phyloP scores from a whole-genome alignment of 2,113 vertebrate species.

The Centrocercus urophasianus region DNA sequence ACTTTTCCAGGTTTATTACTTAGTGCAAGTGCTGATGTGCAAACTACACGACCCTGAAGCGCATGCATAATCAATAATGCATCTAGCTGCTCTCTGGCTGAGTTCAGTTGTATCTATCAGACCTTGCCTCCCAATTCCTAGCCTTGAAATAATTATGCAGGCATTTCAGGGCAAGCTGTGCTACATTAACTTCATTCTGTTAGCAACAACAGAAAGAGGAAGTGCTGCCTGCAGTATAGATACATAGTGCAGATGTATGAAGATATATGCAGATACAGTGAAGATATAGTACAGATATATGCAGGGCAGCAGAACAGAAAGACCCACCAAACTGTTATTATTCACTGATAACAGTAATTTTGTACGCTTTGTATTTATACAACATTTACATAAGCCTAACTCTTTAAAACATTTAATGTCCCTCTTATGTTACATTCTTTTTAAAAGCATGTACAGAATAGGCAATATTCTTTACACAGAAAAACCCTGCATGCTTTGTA shows the following conservation, averaged over 20 bases:
- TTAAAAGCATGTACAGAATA: background rate
- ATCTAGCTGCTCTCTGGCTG: constrained; percentile 37
- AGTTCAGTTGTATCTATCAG: constrained; percentile 55
- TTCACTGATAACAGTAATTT: background rate
- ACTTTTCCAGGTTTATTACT: constrained; percentile 61
- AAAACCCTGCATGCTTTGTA: background rate
- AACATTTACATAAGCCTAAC: background rate
- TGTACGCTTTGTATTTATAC: background rate
- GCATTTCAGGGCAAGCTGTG: constrained; percentile 25
- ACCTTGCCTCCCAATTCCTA: constrained; percentile 40
- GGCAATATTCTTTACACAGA: background rate
- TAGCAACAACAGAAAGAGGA: background rate
- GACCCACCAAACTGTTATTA: background rate
- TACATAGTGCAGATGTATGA: background rate
- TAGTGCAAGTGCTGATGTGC: constrained; percentile 45
- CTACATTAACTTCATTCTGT: constrained; percentile 32
- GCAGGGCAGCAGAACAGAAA: background rate
- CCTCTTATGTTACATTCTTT: background rate
- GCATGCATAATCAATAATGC: constrained; percentile 63
- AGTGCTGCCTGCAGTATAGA: background rate
- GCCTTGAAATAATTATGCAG: constrained; percentile 62
- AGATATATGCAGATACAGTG: too few species aligned
- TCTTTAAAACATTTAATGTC: background rate
- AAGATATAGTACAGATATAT: too few species aligned
- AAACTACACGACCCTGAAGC: constrained; percentile 45